Evolutionary conservation across 2,797 vertebrate genomes (phyloP).

Genomic region (Erethizon dorsatum): DNA sequence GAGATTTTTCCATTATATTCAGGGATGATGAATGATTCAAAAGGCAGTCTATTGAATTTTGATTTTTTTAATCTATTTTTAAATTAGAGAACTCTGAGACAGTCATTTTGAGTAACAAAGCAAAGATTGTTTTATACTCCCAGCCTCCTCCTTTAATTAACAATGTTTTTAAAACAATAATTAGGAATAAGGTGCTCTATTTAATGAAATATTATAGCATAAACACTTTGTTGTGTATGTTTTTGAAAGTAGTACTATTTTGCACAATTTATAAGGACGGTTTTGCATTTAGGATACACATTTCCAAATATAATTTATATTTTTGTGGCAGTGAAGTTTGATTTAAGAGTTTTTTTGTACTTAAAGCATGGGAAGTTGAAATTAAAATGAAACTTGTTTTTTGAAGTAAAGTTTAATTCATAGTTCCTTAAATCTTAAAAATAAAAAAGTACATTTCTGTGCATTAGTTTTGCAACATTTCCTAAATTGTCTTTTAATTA

Average conservation of each 20-base stretch:
- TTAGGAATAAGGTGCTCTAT: background rate
- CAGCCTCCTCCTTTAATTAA: constrained; percentile 54
- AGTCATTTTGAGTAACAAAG: constrained; percentile 61
- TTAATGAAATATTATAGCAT: constrained; percentile 32
- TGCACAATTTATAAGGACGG: background rate
- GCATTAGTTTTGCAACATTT: background rate
- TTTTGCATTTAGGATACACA: background rate
- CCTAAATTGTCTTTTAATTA: background rate
- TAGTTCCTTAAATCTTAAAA: background rate
- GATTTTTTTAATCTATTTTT: constrained; percentile 62
- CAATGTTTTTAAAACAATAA: constrained; percentile 28
- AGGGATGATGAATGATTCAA: constrained; percentile 66
- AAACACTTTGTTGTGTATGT: background rate
- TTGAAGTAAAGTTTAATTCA: background rate
- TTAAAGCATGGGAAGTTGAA: background rate
- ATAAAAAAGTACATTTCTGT: background rate
- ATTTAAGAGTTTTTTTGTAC: background rate
- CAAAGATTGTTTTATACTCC: constrained; percentile 11
- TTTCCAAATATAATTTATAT: background rate
- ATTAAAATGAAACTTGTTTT: constrained; percentile 30
- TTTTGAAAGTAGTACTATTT: background rate
- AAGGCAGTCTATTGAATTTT: constrained; percentile 52
- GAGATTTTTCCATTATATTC: constrained; percentile 44
- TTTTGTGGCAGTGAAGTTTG: background rate
- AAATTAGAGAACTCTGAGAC: constrained; percentile 44